Conservation (phyloP, 2,113 vertebrate genomes). For the Rhegmatorhina hoffmannsi region DNA sequence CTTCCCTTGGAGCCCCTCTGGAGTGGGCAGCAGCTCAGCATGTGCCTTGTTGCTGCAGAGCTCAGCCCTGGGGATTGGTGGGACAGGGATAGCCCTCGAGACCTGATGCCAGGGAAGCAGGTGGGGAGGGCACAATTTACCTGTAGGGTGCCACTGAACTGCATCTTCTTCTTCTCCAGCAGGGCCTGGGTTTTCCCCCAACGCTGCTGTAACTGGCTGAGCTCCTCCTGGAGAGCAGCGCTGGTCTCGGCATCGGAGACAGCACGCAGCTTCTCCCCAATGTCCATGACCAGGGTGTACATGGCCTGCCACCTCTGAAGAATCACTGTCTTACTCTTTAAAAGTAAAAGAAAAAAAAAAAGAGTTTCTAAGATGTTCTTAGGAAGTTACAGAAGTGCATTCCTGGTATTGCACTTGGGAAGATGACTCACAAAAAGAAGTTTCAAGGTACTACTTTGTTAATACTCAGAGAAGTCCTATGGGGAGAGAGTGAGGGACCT, state of each 20-base stretch:
- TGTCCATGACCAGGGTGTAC: slow-evolving; percentile 79
- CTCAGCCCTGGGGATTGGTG: not conserved
- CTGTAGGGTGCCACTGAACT: slow-evolving; percentile 73
- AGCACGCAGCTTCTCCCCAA: slow-evolving; percentile 79
- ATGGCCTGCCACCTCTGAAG: slow-evolving; percentile 81
- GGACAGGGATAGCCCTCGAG: not conserved
- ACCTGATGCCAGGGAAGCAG: not conserved
- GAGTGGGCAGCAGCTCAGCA: not conserved
- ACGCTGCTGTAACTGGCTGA: slow-evolving; percentile 77
- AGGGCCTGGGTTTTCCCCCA: slow-evolving; percentile 79
- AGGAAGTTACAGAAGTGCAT: not conserved
- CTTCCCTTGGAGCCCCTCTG: not conserved
- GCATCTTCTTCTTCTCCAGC: slow-evolving; percentile 71
- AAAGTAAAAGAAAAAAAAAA: not conserved
- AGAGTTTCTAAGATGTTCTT: not conserved
- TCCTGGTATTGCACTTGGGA: not conserved
- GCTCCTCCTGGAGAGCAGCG: slow-evolving; percentile 71
- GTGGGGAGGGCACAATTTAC: slow-evolving; percentile 34
- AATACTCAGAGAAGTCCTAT: no score
- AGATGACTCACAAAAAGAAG: not conserved
- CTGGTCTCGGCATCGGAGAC: slow-evolving; percentile 69
- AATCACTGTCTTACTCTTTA: slow-evolving; percentile 80
- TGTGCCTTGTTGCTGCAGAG: not conserved
- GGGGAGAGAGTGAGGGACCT: no score
- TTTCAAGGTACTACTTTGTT: not conserved